Evolutionary conservation across 1,140 invertebrate genomes (phyloP).

Genomic region (Ridgeia piscesae): DNA sequence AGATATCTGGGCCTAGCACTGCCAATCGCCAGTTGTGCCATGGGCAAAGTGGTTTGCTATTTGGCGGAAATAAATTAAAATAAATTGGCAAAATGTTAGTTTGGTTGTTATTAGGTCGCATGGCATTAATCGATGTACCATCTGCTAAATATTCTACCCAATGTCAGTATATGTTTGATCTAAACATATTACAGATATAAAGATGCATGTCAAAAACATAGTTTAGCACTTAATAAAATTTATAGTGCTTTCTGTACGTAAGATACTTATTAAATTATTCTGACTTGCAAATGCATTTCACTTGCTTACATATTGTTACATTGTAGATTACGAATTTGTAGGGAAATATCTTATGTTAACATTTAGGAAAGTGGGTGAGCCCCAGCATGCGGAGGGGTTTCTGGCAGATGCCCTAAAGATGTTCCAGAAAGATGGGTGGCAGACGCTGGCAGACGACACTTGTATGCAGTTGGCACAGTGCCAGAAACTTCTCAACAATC

Average conservation of each 20-base stretch:
- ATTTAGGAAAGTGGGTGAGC: conserved; percentile 72
- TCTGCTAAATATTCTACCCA: no score
- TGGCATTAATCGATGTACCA: no score
- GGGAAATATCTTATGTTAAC: conserved; percentile 18
- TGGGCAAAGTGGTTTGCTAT: no score
- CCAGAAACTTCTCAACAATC: conserved; percentile 77
- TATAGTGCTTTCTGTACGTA: neutral
- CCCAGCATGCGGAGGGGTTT: conserved; percentile 85
- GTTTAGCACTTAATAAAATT: neutral
- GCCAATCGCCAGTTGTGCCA: no score
- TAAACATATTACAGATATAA: no score
- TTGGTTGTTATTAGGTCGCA: neutral
- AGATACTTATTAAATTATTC: neutral
- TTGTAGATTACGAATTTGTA: neutral
- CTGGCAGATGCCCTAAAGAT: conserved; percentile 82
- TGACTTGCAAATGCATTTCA: neutral
- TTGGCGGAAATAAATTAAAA: no score
- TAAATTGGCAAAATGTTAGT: neutral
- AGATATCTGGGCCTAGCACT: no score
- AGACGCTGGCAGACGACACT: conserved; percentile 75
- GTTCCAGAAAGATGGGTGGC: conserved; percentile 85
- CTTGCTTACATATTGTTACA: neutral
- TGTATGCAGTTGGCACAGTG: conserved; percentile 82
- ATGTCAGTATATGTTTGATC: no score
- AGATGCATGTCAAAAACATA: no score